phyloP scores from a whole-genome alignment of 2,888 invertebrate species.

The Tiliacea citrago region DNA sequence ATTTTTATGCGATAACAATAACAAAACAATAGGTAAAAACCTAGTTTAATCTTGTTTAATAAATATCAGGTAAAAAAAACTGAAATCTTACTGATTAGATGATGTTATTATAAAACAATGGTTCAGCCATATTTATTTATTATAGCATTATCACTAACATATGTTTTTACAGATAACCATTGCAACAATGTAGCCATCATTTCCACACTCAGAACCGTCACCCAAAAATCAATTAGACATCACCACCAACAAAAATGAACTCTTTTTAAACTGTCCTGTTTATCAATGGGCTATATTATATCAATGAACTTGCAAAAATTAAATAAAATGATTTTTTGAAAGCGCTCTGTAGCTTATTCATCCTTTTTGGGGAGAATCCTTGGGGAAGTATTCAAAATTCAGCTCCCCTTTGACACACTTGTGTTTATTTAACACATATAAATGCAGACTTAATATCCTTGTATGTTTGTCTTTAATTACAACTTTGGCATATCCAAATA shows the following conservation, averaged over 20 bases:
- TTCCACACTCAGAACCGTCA: no score
- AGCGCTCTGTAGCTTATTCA: conserved; percentile 5
- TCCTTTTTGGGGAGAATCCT: background rate
- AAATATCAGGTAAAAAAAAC: no score
- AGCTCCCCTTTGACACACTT: background rate
- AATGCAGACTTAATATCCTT: conserved; percentile 23
- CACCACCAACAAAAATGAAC: no score
- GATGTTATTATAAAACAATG: background rate
- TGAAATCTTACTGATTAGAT: background rate
- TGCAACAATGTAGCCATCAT: no score
- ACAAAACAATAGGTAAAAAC: background rate
- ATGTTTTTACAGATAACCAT: no score
- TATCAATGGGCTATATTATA: no score
- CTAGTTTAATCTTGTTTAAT: background rate
- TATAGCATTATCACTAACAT: no score
- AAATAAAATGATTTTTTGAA: background rate
- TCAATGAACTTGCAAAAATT: background rate
- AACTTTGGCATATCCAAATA: conserved; percentile 30
- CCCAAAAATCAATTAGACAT: no score
- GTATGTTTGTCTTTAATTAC: conserved; percentile 61
- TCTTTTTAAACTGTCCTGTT: no score
- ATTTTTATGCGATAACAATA: background rate
- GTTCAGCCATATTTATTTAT: background rate
- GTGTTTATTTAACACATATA: conserved; percentile 37
- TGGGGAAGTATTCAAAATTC: conserved; percentile 32